Conservation (phyloP, 2,113 vertebrate species). For the Pterophyllum scalare region DNA sequence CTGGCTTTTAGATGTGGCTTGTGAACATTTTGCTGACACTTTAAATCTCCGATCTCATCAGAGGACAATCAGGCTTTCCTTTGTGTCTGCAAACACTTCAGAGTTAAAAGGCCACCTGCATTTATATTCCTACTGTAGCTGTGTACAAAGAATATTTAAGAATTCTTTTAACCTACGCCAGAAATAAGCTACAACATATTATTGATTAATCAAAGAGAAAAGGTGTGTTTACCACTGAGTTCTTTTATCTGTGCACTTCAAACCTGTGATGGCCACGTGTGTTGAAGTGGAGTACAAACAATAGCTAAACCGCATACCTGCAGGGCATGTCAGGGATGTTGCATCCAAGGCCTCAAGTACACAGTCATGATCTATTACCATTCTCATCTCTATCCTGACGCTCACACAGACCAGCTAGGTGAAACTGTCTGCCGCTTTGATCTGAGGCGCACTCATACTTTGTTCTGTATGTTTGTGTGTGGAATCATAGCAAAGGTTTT, state of each 20-base stretch:
- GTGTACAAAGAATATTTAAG: conserved; percentile 7
- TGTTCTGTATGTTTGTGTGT: conserved; percentile 45
- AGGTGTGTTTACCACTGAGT: not conserved
- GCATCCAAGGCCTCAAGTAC: conserved; percentile 27
- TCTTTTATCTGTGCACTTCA: not conserved
- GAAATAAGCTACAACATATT: not conserved
- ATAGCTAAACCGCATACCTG: conserved; percentile 23
- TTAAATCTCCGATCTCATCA: conserved; percentile 22
- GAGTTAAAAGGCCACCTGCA: conserved; percentile 6
- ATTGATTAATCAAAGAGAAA: not conserved
- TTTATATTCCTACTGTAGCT: not conserved
- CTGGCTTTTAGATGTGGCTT: conserved; percentile 12
- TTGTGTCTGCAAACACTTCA: not conserved
- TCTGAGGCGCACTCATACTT: conserved; percentile 31
- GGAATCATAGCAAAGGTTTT: conserved; percentile 43
- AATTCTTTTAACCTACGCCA: not conserved
- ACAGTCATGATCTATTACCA: conserved; percentile 44
- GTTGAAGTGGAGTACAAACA: conserved; percentile 26
- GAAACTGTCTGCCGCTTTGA: conserved; percentile 60
- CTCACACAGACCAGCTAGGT: conserved; percentile 23
- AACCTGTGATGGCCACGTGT: not conserved
- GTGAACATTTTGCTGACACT: conserved; percentile 13
- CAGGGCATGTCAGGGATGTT: conserved; percentile 27
- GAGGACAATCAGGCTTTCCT: not conserved
- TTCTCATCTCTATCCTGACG: conserved; percentile 44